Evolutionary conservation across 2,113 vertebrate genomes (phyloP).

Genomic region (Corythornis cristatus): DNA sequence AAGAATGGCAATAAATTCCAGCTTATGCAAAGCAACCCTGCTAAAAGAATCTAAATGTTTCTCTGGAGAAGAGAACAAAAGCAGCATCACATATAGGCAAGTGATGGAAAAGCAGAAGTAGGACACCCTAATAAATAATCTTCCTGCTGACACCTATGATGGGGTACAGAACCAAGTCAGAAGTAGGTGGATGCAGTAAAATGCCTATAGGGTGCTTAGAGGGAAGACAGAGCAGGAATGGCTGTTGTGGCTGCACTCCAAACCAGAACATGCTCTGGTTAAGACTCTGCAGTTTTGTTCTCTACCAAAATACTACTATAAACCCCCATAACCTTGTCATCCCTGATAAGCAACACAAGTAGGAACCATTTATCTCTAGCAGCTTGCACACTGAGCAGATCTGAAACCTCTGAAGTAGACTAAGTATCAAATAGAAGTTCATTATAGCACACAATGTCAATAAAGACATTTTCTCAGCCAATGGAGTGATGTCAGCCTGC

Average conservation of each 20-base stretch:
- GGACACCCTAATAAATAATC: background rate
- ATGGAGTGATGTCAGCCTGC: background rate
- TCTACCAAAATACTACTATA: background rate
- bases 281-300: background rate
- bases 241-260: background rate
- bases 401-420: background rate
- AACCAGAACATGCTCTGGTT: background rate
- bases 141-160: background rate
- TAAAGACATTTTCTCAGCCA: background rate
- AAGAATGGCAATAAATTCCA: background rate
- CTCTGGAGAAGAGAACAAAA: background rate
- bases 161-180: background rate
- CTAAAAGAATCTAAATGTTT: background rate
- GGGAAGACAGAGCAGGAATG: fast-evolving
- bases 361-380: background rate
- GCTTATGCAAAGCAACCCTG: background rate
- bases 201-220: background rate
- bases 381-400: background rate
- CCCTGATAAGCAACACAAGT: background rate
- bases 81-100: background rate
- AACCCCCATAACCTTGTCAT: background rate
- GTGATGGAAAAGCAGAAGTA: background rate
- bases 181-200: background rate
- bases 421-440: background rate
- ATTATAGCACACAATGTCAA: background rate